Conservation (phyloP, 2,888 invertebrate species). For the Gryllus longicercus region DNA sequence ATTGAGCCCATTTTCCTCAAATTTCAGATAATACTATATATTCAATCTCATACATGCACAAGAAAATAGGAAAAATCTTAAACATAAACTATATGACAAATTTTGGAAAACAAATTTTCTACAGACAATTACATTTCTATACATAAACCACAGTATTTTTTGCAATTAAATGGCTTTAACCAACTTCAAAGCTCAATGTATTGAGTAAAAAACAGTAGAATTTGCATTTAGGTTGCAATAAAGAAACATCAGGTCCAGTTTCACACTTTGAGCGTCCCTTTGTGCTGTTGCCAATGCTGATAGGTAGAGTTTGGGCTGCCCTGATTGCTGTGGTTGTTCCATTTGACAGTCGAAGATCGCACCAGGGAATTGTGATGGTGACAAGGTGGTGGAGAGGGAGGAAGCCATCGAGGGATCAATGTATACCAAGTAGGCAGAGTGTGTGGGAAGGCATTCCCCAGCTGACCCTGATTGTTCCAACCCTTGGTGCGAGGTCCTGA, state of each 20-base stretch:
- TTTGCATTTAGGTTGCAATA: neutral
- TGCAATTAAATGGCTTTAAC: neutral
- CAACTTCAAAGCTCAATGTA: neutral
- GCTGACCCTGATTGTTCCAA: constrained; percentile 28
- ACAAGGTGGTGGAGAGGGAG: constrained; percentile 32
- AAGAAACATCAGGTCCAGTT: neutral
- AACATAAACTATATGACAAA: constrained; percentile 6
- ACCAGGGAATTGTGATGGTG: constrained; percentile 33
- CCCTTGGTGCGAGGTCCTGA: constrained; percentile 22
- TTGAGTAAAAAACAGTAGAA: neutral
- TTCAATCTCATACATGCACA: too few species aligned
- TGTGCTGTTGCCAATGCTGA: neutral
- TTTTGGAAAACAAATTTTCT: neutral
- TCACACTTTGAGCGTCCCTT: constrained; percentile 23
- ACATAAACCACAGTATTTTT: neutral
- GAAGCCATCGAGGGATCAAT: constrained; percentile 32
- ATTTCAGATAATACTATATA: neutral
- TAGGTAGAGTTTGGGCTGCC: constrained; percentile 2
- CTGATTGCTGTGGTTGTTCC: neutral
- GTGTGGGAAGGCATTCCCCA: constrained; percentile 25
- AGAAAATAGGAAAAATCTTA: neutral
- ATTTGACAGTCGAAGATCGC: constrained; percentile 26
- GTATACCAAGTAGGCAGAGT: constrained; percentile 34
- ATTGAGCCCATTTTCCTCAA: neutral
- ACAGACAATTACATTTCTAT: neutral